Evolutionary conservation across 2,888 invertebrate genomes (phyloP).

Genomic region (Eurois occulta): DNA sequence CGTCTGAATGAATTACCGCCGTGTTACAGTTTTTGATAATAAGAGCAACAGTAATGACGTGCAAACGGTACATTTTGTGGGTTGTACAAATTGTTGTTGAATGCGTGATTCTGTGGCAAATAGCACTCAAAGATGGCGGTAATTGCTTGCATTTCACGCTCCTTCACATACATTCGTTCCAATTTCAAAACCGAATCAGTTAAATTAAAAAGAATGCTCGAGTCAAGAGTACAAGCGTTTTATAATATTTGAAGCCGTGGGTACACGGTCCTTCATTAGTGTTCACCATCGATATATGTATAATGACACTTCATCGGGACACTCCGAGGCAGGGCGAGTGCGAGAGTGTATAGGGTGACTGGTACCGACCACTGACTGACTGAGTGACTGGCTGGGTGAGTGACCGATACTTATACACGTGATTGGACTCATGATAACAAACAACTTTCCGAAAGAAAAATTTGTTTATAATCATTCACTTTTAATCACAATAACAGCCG

Average conservation of each 20-base stretch:
- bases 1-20: conserved; percentile 36
- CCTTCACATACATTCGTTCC: conserved; percentile 46
- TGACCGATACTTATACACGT: too few relatives aligned
- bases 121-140: conserved; percentile 29
- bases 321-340: too few relatives aligned
- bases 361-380: too few relatives aligned
- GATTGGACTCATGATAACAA: too few relatives aligned
- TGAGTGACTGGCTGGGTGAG: too few relatives aligned
- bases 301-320: too few relatives aligned
- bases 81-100: conserved; percentile 27
- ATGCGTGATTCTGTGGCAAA: conserved; percentile 41
- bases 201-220: conserved; percentile 65
- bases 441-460: too few relatives aligned
- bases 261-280: not conserved
- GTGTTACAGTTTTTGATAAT: conserved; percentile 23
- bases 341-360: too few relatives aligned
- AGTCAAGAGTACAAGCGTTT: not conserved
- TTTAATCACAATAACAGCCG: too few relatives aligned
- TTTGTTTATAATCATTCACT: too few relatives aligned
- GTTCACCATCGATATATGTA: not conserved
- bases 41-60: conserved; percentile 24
- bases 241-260: not conserved
- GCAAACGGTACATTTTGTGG: conserved; percentile 52
- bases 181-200: conserved; percentile 49
- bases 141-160: conserved; percentile 63